Conservation (phyloP, 1,140 invertebrate genomes). For the Aphis gossypii region DNA sequence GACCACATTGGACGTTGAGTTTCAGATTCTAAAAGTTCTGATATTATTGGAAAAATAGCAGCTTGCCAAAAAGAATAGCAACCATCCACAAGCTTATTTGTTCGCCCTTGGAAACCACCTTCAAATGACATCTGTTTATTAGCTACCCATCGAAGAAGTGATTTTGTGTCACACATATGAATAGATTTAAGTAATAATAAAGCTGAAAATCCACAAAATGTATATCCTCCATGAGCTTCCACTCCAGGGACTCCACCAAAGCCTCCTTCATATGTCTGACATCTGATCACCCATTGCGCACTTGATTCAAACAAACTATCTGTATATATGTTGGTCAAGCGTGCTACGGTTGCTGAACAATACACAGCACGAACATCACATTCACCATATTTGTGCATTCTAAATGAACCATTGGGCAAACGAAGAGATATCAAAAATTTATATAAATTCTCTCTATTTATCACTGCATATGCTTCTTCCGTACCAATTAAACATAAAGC, state of each 20-base stretch:
- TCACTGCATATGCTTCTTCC: conserved; percentile 82
- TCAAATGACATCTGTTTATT: conserved; percentile 89
- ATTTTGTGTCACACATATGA: conserved; percentile 79
- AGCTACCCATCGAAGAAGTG: conserved; percentile 83
- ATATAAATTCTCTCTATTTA: conserved; percentile 79
- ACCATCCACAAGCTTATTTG: conserved; percentile 97
- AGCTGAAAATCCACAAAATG: conserved; percentile 93
- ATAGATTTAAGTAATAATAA: conserved; percentile 82
- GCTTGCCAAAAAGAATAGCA: conserved; percentile 99
- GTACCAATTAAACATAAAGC: conserved; percentile 88
- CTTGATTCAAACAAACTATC: conserved; percentile 83
- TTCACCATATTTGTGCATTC: conserved; percentile 92
- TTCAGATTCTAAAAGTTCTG: conserved; percentile 68
- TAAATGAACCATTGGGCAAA: conserved; percentile 87
- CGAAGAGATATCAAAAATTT: conserved; percentile 81
- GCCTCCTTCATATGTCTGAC: conserved; percentile 98
- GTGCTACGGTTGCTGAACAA: conserved; percentile 90
- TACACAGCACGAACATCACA: conserved; percentile 93
- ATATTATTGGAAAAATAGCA: conserved; percentile 82
- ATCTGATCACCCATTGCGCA: conserved; percentile 89
- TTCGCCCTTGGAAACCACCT: conserved; percentile 93
- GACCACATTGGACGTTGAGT: conserved; percentile 61
- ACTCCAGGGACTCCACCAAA: conserved; percentile 93
- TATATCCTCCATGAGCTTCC: conserved; percentile 98
- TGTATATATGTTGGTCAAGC: conserved; percentile 82